These are phyloP conservation scores for Hoplodrina ambigua DNA, from an alignment of 2,888 invertebrate genomes.

Conservation along the genomic window DNA sequence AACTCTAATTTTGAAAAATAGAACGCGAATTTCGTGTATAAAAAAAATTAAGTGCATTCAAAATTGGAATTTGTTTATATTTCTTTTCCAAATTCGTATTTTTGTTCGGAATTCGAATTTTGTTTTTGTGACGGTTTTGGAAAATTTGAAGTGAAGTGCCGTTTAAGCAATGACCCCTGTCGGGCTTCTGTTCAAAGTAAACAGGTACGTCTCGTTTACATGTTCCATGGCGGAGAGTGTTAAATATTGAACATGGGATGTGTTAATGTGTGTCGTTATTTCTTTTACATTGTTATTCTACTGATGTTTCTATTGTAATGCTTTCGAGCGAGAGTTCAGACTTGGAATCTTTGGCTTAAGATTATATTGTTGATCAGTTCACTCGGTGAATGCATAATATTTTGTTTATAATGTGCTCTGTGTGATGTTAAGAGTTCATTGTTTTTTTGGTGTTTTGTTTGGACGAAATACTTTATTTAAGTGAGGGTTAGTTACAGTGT, in stretches of 20 bases:
- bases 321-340: conserved; percentile 50
- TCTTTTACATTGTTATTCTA: conserved; percentile 64
- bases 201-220: conserved; percentile 86
- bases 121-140: conserved; percentile 55
- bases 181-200: conserved; percentile 91
- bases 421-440: conserved; percentile 5
- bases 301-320: conserved; percentile 65
- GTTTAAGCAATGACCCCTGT: conserved; percentile 89
- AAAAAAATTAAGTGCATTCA: conserved; percentile 14
- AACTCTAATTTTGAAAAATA: conserved; percentile 30
- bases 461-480: too few relatives aligned
- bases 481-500: too few relatives aligned
- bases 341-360: conserved; percentile 58
- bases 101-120: neutral
- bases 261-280: conserved; percentile 71
- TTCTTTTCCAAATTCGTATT: conserved; percentile 10
- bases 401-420: conserved; percentile 24
- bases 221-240: conserved; percentile 64
- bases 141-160: conserved; percentile 67
- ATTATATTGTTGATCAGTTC: conserved; percentile 58
- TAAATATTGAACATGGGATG: conserved; percentile 78
- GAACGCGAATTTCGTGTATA: conserved; percentile 21
- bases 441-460: neutral
- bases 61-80: conserved; percentile 13
- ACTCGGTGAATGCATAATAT: conserved; percentile 54